Percentiles rank a stretch among this genome's conserved stretches.
Evolutionary conservation across 2,113 vertebrate species (phyloP).

Genomic region (Chloropsis cyanopogon): DNA sequence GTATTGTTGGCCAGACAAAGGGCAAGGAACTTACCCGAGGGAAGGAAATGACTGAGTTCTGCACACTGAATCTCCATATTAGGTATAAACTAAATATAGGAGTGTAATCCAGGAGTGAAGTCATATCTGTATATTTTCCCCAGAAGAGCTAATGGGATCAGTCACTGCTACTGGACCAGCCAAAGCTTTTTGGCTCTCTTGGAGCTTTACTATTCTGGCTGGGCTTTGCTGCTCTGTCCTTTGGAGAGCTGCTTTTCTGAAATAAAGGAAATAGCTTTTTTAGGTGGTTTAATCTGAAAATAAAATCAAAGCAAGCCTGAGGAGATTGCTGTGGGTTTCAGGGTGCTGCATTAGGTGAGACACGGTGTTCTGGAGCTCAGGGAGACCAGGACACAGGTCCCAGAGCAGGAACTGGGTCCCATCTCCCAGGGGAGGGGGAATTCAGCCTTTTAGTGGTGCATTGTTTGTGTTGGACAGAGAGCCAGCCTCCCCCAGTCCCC

Average conservation of each 20-base stretch:
- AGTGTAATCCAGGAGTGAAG: constrained; percentile 73
- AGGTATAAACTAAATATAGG: constrained; percentile 81
- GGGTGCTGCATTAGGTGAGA: neutral
- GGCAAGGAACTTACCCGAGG: constrained; percentile 61
- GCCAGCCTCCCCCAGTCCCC: neutral
- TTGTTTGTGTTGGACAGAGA: neutral
- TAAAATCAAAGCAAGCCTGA: neutral
- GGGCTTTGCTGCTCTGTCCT: neutral
- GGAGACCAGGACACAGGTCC: neutral
- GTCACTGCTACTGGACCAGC: constrained; percentile 41
- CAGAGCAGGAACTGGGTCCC: neutral
- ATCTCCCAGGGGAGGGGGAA: neutral
- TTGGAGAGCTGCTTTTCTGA: neutral
- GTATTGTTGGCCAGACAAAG: constrained; percentile 76
- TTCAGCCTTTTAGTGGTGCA: neutral
- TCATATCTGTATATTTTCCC: constrained; percentile 71
- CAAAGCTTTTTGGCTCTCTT: constrained; percentile 22
- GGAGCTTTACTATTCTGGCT: neutral
- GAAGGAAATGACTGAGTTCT: constrained; percentile 70
- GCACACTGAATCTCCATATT: constrained; percentile 73
- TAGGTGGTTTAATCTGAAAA: neutral
- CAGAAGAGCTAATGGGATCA: constrained; percentile 62
- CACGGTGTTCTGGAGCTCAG: neutral
- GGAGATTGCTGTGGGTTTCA: neutral
- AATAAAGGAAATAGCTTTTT: neutral